Conservation (phyloP, 2,888 invertebrate genomes). For the Oeneis ivallda region DNA sequence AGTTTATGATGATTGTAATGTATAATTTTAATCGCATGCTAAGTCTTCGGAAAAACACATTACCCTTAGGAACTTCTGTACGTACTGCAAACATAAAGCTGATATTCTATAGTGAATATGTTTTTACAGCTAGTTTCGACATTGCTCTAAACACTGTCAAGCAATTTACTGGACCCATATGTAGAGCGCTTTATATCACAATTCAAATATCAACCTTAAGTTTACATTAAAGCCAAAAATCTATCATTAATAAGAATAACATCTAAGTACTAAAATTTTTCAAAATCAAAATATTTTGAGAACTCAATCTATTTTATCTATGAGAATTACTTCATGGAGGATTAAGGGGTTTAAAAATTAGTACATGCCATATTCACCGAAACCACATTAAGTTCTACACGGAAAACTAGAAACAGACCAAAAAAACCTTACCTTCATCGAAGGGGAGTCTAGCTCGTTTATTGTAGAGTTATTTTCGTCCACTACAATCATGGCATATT, state of each 20-base stretch:
- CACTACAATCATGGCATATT: conserved; percentile 94
- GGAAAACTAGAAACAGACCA: conserved; percentile 14
- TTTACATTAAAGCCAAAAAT: conserved; percentile 21
- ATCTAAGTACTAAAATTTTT: conserved; percentile 19
- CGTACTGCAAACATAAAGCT: conserved; percentile 19
- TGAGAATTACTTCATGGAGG: not conserved
- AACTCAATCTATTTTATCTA: conserved; percentile 1
- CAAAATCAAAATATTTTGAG: not conserved
- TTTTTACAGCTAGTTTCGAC: not conserved
- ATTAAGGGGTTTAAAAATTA: conserved; percentile 12
- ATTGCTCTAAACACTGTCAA: too few species aligned
- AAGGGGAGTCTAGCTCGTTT: conserved; percentile 91
- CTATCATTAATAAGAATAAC: conserved; percentile 14
- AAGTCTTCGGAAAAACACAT: conserved; percentile 15
- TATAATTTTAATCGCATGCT: conserved; percentile 31
- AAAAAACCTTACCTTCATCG: conserved; percentile 87
- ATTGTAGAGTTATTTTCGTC: conserved; percentile 93
- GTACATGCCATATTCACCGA: conserved; percentile 33
- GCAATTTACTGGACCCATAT: too few species aligned
- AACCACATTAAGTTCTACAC: conserved; percentile 19
- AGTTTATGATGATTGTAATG: not conserved
- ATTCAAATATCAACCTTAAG: conserved; percentile 21
- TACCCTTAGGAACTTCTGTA: conserved; percentile 16
- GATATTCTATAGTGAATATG: not conserved
- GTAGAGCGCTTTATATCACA: not conserved